phyloP scores from a whole-genome alignment of 2,888 invertebrate species.

The Drosophila paucipuncta region DNA sequence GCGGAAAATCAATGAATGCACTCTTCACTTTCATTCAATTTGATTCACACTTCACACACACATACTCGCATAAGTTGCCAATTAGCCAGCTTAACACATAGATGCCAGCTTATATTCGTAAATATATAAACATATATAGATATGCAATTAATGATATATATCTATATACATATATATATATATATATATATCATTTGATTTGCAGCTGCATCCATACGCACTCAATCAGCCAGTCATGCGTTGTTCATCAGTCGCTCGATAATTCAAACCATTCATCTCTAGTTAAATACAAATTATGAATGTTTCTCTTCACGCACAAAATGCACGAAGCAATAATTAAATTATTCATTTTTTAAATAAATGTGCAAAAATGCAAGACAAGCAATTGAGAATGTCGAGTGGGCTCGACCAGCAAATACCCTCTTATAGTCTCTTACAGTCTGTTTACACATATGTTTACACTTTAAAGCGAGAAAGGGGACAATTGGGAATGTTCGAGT shows the following conservation, averaged over 20 bases:
- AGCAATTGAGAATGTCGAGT: background rate
- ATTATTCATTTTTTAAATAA: slow-evolving; percentile 51
- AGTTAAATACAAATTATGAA: slow-evolving; percentile 22
- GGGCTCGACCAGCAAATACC: too few species aligned
- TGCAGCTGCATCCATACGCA: slow-evolving; percentile 33
- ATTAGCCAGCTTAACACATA: slow-evolving; percentile 46
- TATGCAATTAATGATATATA: background rate
- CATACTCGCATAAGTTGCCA: slow-evolving; percentile 9
- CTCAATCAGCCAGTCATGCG: slow-evolving; percentile 11
- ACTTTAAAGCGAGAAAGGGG: too few species aligned
- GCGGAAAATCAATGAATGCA: slow-evolving; percentile 56
- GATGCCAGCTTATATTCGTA: slow-evolving; percentile 31
- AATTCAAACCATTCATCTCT: slow-evolving; percentile 13
- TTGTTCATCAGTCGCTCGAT: slow-evolving; percentile 8
- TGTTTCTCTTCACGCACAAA: slow-evolving; percentile 25
- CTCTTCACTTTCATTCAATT: slow-evolving; percentile 66
- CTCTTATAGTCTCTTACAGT: background rate
- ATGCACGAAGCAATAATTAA: slow-evolving; percentile 51
- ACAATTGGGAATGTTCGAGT: background rate
- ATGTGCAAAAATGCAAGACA: slow-evolving; percentile 8
- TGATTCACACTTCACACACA: slow-evolving; percentile 10
- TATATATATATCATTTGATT: slow-evolving; percentile 32
- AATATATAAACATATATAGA: background rate
- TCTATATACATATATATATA: background rate
- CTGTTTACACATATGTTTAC: too few species aligned